These are phyloP conservation scores for Chymomyza amoena DNA, from an alignment of 2,888 invertebrate species.

Conservation along the genomic window DNA sequence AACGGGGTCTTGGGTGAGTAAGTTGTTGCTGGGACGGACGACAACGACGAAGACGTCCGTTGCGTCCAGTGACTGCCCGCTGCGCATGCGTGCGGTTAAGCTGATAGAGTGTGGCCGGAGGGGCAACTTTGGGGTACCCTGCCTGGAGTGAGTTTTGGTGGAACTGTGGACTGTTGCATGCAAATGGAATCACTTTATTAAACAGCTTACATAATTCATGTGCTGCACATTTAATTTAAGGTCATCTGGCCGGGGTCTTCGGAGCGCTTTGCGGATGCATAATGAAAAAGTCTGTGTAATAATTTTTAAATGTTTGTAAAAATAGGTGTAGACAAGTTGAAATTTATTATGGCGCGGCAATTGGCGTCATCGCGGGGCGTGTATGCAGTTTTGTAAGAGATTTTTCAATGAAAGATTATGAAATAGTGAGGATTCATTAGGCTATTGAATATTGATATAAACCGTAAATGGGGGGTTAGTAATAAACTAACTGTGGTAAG, in stretches of 20 bases:
- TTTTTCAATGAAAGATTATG: not conserved
- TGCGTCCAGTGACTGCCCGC: constrained; percentile 53
- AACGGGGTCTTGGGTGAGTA: constrained; percentile 27
- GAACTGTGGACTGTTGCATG: constrained; percentile 58
- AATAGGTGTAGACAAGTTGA: constrained; percentile 76
- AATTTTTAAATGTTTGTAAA: constrained; percentile 72
- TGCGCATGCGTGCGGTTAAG: constrained; percentile 66
- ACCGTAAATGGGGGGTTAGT: not conserved
- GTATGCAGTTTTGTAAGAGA: not conserved
- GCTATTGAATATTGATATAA: not conserved
- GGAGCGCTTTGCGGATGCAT: constrained; percentile 41
- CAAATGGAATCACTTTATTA: constrained; percentile 77
- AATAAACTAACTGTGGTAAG: not conserved
- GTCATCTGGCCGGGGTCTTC: constrained; percentile 55
- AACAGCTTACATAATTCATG: constrained; percentile 77
- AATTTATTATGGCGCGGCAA: constrained; percentile 65
- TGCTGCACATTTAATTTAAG: constrained; percentile 76
- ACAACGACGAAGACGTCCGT: constrained; percentile 17
- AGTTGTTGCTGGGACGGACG: constrained; percentile 39
- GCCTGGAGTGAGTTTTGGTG: not conserved
- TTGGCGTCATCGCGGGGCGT: not conserved
- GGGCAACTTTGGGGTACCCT: not conserved
- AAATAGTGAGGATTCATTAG: not conserved
- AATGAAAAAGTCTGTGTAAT: constrained; percentile 74
- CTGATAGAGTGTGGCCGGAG: not conserved